A percentile compares a stretch with the other conserved stretches of the same genome.
These are phyloP conservation scores for Arctopsyche grandis DNA, from an alignment of 1,140 invertebrate species.

Conservation along the genomic window DNA sequence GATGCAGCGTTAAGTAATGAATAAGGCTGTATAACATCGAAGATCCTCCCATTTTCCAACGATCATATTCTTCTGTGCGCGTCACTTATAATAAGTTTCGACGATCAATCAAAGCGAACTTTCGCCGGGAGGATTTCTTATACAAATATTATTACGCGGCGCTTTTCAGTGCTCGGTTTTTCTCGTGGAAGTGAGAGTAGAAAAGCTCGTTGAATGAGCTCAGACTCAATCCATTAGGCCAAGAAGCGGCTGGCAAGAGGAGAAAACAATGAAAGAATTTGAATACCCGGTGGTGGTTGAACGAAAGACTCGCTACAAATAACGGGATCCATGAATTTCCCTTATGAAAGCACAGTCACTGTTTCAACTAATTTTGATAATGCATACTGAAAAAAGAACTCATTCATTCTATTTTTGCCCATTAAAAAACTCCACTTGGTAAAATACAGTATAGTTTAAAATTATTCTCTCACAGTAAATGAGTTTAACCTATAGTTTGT, in stretches of 20 bases:
- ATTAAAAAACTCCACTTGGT: too few species aligned
- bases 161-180: conserved; percentile 38
- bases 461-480: too few species aligned
- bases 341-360: conserved; percentile 19
- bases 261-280: conserved; percentile 45
- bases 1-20: conserved; percentile 45
- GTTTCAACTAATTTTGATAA: conserved; percentile 17
- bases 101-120: conserved; percentile 45
- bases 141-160: conserved; percentile 45
- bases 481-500: too few species aligned
- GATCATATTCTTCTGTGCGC: conserved; percentile 34
- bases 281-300: conserved; percentile 24
- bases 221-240: conserved; percentile 45
- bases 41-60: conserved; percentile 37
- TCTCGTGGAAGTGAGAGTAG: conserved; percentile 21
- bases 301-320: conserved; percentile 35
- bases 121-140: conserved; percentile 32
- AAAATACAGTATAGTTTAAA: too few species aligned
- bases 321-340: conserved; percentile 38
- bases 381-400: neutral
- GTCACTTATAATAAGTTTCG: conserved; percentile 42
- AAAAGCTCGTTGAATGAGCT: conserved; percentile 42
- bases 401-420: neutral
- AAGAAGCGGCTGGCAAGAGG: conserved; percentile 44
- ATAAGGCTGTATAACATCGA: conserved; percentile 42